Base-by-base conservation (phyloP, 2,888 invertebrate species). In the Fragum sueziense region DNA sequence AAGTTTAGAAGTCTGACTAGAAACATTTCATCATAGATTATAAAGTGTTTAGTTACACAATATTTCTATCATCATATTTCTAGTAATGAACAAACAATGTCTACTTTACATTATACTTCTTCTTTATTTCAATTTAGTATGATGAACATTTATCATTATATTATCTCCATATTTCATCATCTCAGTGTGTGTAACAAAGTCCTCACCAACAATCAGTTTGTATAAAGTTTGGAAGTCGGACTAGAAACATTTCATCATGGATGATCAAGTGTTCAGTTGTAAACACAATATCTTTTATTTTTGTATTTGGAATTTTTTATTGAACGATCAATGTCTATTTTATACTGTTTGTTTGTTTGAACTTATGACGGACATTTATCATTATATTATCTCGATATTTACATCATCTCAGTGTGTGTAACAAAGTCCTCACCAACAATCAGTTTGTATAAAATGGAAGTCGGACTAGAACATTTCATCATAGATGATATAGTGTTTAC, bases 341-440 rank as follows among this genome's bases (percentile, higher is more conserved):
- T n/a, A n/a, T n/a, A n/a, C n/a, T n/a, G n/a, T n/a, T n/a, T n/a
- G n/a, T n/a, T n/a, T n/a, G n/a, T n/a, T n/a, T n/a, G n/a, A n/a
- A n/a, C n/a, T n/a, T n/a, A n/a, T n/a, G n/a, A n/a, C n/a, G n/a
- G n/a, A n/a, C n/a, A n/a, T n/a, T n/a, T n/a, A n/a, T n/a, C n/a
- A n/a, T n/a, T n/a, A n/a, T n/a, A n/a, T n/a, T n/a, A n/a, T n/a
- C n/a, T n/a, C n/a, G n/a, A n/a, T n/a, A n/a, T n/a, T n/a, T n/a
- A n/a, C 47, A 47, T 25, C 57, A 57, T 22, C 57, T 57, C 57
- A 57, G 57, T 57, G 57, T 57, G 57, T 57, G 57, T 57, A 57
- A 57, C 57, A 57, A 57, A 14, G 27, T 57, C 57, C 22, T 57
- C 57, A 57, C 57, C 57, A 57, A 57, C 57, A 57, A 57, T 57